phyloP scores from a whole-genome alignment of 2,113 vertebrate genomes.

The Cynoglossus semilaevis region DNA sequence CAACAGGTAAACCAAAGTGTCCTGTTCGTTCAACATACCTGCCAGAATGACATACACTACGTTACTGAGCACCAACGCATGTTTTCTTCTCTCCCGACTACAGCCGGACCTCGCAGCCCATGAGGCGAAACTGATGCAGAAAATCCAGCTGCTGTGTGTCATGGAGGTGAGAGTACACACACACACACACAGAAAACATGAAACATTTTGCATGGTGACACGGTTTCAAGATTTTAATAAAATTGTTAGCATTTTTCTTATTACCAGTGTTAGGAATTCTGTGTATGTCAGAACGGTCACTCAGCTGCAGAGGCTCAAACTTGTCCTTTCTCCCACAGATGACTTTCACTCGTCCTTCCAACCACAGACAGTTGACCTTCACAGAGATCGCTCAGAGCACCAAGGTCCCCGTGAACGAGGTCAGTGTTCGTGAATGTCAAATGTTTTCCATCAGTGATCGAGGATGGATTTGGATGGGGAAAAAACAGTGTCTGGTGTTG shows the following conservation, averaged over 20 bases:
- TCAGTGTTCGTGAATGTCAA: constrained; percentile 61
- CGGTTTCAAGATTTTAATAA: no score
- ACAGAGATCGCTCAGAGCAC: constrained; percentile 92
- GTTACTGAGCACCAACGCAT: no score
- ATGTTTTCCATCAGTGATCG: no score
- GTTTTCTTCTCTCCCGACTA: neutral
- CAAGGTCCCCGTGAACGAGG: constrained; percentile 91
- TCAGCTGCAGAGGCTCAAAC: neutral
- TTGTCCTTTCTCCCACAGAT: constrained; percentile 76
- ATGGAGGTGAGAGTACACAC: constrained; percentile 87
- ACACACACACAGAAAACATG: no score
- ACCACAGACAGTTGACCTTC: constrained; percentile 94
- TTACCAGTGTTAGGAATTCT: no score
- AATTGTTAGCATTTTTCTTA: no score
- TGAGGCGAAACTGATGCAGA: constrained; percentile 90
- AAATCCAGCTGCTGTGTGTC: constrained; percentile 94
- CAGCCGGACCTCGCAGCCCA: constrained; percentile 94
- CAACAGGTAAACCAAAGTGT: constrained; percentile 81
- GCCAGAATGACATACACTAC: no score
- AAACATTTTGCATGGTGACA: no score
- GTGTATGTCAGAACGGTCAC: neutral
- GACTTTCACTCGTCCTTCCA: constrained; percentile 97
- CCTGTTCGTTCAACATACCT: neutral
- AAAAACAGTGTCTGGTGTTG: neutral
- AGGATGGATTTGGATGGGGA: neutral